Evolutionary conservation across 2,113 vertebrate genomes (phyloP).

Genomic region (Emydocephalus ijimae): DNA sequence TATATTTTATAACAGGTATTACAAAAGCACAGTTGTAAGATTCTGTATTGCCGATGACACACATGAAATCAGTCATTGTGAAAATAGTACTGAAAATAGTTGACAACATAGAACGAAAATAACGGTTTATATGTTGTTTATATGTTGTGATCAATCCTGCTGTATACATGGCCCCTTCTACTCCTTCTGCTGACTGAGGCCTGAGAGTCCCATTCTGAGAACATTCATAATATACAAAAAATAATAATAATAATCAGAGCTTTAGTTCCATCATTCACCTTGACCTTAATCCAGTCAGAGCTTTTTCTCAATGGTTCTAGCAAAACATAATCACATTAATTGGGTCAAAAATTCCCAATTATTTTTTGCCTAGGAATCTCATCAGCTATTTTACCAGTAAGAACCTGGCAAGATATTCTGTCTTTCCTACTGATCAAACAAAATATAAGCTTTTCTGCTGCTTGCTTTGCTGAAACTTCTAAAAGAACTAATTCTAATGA

Average conservation of each 20-base stretch:
- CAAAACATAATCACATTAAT: background rate
- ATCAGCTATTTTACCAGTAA: background rate
- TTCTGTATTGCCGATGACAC: background rate
- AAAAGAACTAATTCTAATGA: background rate
- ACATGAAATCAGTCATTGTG: background rate
- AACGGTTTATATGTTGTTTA: background rate
- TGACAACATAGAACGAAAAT: background rate
- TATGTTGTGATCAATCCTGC: background rate
- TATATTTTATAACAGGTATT: background rate
- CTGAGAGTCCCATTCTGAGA: background rate
- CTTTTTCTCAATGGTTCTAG: background rate
- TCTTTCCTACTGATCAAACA: background rate
- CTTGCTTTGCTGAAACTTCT: background rate
- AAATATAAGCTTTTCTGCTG: background rate
- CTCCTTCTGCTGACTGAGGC: background rate
- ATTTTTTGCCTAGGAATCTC: background rate
- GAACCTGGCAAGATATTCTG: background rate
- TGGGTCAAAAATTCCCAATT: background rate
- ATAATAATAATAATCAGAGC: background rate
- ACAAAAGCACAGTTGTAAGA: background rate
- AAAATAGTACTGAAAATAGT: background rate
- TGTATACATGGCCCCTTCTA: background rate
- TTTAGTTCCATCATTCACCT: background rate
- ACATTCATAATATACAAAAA: background rate
- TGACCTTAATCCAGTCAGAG: background rate